These are phyloP conservation scores for Grantiella picta DNA, from an alignment of 2,113 vertebrate species.

Conservation along the genomic window DNA sequence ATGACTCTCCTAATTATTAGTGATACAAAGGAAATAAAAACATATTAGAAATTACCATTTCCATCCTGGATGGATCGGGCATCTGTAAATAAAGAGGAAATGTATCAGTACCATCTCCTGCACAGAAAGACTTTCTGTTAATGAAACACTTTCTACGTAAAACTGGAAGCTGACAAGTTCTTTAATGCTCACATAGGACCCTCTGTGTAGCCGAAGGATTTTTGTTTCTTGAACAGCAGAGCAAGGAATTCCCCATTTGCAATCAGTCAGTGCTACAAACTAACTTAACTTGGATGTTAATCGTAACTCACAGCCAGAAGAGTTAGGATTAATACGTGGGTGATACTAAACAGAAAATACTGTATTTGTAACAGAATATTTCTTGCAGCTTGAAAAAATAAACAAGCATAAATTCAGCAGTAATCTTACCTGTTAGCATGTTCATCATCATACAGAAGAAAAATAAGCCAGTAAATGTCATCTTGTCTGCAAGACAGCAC, in stretches of 20 bases:
- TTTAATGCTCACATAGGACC: neutral
- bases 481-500: neutral
- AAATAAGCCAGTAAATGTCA: conserved; percentile 39
- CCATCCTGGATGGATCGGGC: conserved; percentile 79
- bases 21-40: neutral
- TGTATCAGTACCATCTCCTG: conserved; percentile 2
- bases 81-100: conserved; percentile 70
- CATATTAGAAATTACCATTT: conserved; percentile 68
- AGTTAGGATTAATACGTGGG: neutral
- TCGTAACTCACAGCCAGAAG: neutral
- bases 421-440: conserved; percentile 45
- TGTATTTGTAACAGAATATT: neutral
- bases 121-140: neutral
- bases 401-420: neutral
- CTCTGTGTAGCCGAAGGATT: neutral
- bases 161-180: neutral
- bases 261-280: neutral
- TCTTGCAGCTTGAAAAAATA: neutral
- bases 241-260: neutral
- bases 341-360: neutral
- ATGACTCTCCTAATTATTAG: neutral
- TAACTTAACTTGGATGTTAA: neutral
- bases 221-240: neutral
- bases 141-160: conserved; percentile 43
- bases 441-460: conserved; percentile 34